Evolutionary conservation across 2,888 invertebrate genomes (phyloP).

Genomic region (Lapara coniferarum): DNA sequence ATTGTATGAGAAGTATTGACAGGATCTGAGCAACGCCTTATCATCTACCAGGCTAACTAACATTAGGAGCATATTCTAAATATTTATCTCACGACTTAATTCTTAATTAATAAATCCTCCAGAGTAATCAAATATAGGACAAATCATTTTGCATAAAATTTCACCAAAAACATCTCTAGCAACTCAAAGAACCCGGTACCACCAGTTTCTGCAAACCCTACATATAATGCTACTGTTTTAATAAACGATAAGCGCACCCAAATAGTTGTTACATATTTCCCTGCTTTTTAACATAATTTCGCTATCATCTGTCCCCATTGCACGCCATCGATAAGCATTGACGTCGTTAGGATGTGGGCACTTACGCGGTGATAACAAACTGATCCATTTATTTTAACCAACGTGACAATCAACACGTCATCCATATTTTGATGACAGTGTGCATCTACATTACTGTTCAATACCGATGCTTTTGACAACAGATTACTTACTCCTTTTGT

Average conservation of each 20-base stretch:
- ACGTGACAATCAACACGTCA: neutral
- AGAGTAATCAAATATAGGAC: no score
- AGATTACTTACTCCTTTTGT: neutral
- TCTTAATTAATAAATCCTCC: no score
- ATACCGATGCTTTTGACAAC: neutral
- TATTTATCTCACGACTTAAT: no score
- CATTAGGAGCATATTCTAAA: no score
- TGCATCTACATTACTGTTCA: neutral
- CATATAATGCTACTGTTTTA: no score
- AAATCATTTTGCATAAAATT: no score
- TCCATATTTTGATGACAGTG: neutral
- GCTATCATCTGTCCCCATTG: conserved; percentile 21
- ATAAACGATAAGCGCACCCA: neutral
- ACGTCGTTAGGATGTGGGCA: conserved; percentile 7
- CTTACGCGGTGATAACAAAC: conserved; percentile 8
- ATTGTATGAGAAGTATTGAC: no score
- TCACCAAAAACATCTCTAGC: no score
- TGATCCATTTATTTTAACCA: conserved; percentile 2
- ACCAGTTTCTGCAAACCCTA: no score
- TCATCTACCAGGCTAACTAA: no score
- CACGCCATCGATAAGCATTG: conserved; percentile 10
- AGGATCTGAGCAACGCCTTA: no score
- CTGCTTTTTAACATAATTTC: conserved; percentile 25
- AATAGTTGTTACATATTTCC: conserved; percentile 5
- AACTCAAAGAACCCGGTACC: no score